phyloP scores from a whole-genome alignment of 2,888 invertebrate genomes.

The Parnassius glacialis region DNA sequence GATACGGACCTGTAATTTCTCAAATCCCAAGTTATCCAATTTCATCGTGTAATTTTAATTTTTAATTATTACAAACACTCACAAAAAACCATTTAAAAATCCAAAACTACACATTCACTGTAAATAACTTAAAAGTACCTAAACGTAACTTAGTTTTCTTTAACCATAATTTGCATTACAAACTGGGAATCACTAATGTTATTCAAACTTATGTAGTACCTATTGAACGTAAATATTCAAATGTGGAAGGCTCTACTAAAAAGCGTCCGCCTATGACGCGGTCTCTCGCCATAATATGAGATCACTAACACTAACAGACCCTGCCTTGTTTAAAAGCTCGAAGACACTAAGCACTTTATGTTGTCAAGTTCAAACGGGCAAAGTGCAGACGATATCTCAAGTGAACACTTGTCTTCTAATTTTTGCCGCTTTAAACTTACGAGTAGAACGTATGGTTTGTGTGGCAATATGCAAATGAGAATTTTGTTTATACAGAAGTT shows the following conservation, averaged over 20 bases:
- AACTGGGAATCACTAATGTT: slow-evolving; percentile 11
- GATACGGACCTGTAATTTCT: slow-evolving; percentile 66
- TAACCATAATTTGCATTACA: slow-evolving; percentile 13
- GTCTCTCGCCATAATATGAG: slow-evolving; percentile 64
- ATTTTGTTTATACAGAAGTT: slow-evolving; percentile 62
- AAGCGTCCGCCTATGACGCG: slow-evolving; percentile 66
- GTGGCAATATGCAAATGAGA: slow-evolving; percentile 55
- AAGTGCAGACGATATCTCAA: slow-evolving; percentile 42
- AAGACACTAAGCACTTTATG: slow-evolving; percentile 43
- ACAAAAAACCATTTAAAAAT: slow-evolving; percentile 23
- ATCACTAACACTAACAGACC: slow-evolving; percentile 44
- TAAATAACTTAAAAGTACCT: slow-evolving; percentile 5
- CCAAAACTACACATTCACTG: slow-evolving; percentile 13
- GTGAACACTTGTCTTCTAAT: slow-evolving; percentile 44
- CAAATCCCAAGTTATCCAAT: slow-evolving; percentile 75
- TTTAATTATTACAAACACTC: slow-evolving; percentile 20
- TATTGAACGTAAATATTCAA: slow-evolving; percentile 35
- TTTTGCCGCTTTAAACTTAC: slow-evolving; percentile 47
- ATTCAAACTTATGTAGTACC: slow-evolving; percentile 19
- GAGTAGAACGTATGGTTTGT: slow-evolving; percentile 31
- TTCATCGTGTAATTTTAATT: slow-evolving; percentile 53
- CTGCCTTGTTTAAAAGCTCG: slow-evolving; percentile 52
- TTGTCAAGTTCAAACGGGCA: slow-evolving; percentile 52
- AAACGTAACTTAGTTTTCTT: slow-evolving; percentile 23
- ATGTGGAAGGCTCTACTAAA: slow-evolving; percentile 48